A percentile compares a stretch with the other conserved stretches of the same genome.
Conservation (phyloP, 1,140 invertebrate species). For the Bombus superbus region DNA sequence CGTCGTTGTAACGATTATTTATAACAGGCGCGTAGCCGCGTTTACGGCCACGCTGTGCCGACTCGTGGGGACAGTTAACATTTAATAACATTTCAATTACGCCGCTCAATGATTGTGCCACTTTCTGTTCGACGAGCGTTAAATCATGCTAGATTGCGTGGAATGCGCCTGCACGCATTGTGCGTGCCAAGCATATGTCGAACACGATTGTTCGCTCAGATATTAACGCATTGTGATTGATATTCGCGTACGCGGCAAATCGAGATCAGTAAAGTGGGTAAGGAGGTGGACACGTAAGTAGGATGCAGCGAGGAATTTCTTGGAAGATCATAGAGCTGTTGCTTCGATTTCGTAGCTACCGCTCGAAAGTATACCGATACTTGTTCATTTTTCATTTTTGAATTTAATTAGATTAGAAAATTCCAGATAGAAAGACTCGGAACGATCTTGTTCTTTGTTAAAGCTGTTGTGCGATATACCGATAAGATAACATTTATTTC, state of each 20-base stretch:
- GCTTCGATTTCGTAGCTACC: not conserved
- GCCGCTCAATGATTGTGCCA: not conserved
- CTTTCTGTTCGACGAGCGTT: slow-evolving; percentile 18
- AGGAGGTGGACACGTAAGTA: not conserved
- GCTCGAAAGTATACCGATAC: no score
- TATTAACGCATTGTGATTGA: not conserved
- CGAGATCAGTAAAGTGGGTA: not conserved
- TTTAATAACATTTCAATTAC: slow-evolving; percentile 52
- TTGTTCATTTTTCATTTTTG: no score
- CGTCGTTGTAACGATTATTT: not conserved
- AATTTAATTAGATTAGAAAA: no score
- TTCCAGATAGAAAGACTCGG: no score
- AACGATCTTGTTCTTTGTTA: no score
- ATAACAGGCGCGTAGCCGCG: not conserved
- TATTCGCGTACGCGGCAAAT: not conserved
- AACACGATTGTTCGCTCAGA: not conserved
- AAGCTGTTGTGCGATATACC: no score
- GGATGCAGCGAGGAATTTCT: not conserved
- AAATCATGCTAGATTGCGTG: not conserved
- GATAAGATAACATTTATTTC: no score
- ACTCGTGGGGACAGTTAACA: slow-evolving; percentile 39
- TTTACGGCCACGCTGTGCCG: not conserved
- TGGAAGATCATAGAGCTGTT: not conserved
- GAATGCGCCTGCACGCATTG: slow-evolving; percentile 8
- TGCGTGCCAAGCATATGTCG: not conserved